Evolutionary conservation across 2,113 vertebrate species (phyloP), one percentile per base, ranked within the genome.

Genomic region (Zootoca vivipara): DNA sequence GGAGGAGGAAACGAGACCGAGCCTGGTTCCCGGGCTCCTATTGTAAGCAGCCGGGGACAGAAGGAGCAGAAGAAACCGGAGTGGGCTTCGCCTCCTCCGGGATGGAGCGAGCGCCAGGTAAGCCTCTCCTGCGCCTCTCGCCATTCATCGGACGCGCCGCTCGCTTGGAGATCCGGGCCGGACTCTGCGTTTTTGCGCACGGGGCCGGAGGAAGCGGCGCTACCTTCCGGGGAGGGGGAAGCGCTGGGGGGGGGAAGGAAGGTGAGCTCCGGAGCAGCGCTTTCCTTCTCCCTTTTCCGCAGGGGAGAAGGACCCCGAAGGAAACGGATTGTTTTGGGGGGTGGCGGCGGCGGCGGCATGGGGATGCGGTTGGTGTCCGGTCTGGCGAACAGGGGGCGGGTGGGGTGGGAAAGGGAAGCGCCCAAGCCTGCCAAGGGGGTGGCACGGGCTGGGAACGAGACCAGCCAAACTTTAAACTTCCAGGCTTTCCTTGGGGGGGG

Each of bases 101-200:
- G 93, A 96, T 96, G 96, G 95, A 38, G 91, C 93, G 90, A 92
- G 94, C 94, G 91, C 90, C 94, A 97, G 97, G 97, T 97, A 95
- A 96, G 93, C 85, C 84, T 69, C 40, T 82, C 58, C 86, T 16
- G 33, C n/a, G 65, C 33, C 22, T 18, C 3, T 24, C 2, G 18
- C 12, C 28, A 15, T 38, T 56, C 65, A 12, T 3, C 5, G 30
- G 38, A 33, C 46, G 82, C 38, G 40, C 46, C 46, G 46, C 46
- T 52, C 46, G 46, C 46, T 52, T 52, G 46, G 46, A 52, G 46
- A 52, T 9, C 46, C 46, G 46, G 46, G 46, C 46, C 46, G 46
- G 46, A 9, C 46, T 52, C 46, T 52, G 46, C 46, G 46, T 52
- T 38, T 72, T 26, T 42, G 22, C 74, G 38, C 74, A 28, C 74